phyloP scores from a whole-genome alignment of 2,113 vertebrate genomes.

The Lutjanus erythropterus region DNA sequence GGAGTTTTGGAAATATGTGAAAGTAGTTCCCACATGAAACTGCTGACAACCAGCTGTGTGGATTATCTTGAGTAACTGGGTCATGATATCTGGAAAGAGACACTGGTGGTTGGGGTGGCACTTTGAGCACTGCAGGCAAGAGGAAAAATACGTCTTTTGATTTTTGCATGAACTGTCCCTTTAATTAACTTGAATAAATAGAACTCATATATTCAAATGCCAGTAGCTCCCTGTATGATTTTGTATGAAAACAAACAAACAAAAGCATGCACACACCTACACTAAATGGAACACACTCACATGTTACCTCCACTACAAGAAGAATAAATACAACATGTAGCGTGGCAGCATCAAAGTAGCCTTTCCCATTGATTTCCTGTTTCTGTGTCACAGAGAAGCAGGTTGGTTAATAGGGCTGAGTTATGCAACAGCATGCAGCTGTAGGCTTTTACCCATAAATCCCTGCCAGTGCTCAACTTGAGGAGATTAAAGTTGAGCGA shows the following conservation, averaged over 20 bases:
- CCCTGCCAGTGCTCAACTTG: constrained; percentile 64
- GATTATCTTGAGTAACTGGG: too few relatives aligned
- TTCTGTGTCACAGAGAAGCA: constrained; percentile 49
- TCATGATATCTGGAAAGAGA: too few relatives aligned
- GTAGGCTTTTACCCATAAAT: constrained; percentile 55
- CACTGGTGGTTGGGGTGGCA: too few relatives aligned
- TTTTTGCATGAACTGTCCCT: too few relatives aligned
- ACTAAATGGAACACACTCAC: not conserved
- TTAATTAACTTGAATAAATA: too few relatives aligned
- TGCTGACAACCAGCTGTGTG: too few relatives aligned
- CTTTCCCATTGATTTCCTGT: constrained; percentile 69
- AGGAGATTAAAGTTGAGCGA: constrained; percentile 69
- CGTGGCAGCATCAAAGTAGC: not conserved
- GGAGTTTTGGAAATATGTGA: too few relatives aligned
- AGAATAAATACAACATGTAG: not conserved
- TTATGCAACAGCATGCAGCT: constrained; percentile 75
- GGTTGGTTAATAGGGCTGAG: constrained; percentile 55
- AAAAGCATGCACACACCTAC: not conserved
- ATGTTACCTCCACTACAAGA: not conserved
- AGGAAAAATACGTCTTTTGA: too few relatives aligned
- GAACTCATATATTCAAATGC: too few relatives aligned
- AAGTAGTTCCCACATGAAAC: too few relatives aligned
- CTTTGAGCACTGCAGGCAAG: too few relatives aligned
- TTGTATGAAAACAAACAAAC: not conserved
- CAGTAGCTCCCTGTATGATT: too few relatives aligned